Percentiles rank a stretch among this genome's conserved stretches.
These are phyloP conservation scores for Molossus alvarezi DNA, from an alignment of 2,797 vertebrate genomes.

Conservation along the genomic window DNA sequence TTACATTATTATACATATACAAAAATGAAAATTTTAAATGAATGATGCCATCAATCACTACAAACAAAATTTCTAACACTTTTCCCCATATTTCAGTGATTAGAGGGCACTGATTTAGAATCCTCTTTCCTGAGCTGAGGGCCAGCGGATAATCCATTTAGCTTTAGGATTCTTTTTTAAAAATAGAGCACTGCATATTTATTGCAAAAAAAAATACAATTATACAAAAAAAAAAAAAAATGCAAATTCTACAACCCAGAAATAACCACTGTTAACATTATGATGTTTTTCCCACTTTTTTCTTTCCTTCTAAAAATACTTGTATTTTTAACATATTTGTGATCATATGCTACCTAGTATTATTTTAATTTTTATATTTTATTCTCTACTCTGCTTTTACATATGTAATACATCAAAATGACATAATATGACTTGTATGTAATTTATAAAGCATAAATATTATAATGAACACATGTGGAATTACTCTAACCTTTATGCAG, in stretches of 20 bases:
- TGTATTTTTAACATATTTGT: constrained; percentile 32
- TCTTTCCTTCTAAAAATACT: constrained; percentile 25
- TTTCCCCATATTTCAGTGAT: constrained; percentile 28
- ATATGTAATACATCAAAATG: background rate
- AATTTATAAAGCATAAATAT: constrained; percentile 30
- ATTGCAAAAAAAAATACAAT: constrained; percentile 48
- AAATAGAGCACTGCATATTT: constrained; percentile 54
- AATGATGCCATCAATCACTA: background rate
- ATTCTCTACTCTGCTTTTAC: background rate
- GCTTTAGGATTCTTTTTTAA: background rate
- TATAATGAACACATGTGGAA: background rate
- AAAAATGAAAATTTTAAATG: constrained; percentile 19
- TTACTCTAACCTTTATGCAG: background rate
- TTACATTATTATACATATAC: constrained; percentile 8
- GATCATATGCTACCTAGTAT: background rate
- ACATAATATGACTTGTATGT: background rate
- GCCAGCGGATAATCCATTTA: background rate
- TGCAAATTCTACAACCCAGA: constrained; percentile 1
- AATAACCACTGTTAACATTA: constrained; percentile 59
- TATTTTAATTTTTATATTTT: constrained; percentile 57
- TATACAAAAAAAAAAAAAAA: constrained; percentile 44
- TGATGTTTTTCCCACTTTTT: constrained; percentile 22
- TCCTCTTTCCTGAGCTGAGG: background rate
- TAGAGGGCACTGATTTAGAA: background rate
- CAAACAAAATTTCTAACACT: constrained; percentile 38